Conservation (phyloP, 2,888 invertebrate species). For the Drosophila pseudotakahashii region DNA sequence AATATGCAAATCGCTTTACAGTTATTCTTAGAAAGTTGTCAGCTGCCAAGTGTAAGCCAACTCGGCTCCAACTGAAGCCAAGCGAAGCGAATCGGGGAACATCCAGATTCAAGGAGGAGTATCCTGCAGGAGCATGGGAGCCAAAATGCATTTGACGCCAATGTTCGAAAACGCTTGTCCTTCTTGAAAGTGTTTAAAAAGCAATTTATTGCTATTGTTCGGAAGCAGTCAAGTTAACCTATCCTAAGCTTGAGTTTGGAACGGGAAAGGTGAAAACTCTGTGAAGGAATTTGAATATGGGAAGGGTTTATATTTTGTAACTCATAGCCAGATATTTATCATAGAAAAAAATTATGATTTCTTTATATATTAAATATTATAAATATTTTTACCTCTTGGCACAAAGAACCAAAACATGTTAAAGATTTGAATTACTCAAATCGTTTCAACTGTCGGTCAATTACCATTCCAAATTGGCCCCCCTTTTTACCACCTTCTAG, state of each 20-base stretch:
- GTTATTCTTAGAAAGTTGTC: constrained; percentile 78
- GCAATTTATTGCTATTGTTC: constrained; percentile 74
- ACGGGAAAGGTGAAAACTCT: not conserved
- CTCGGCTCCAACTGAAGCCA: constrained; percentile 43
- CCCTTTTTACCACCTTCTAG: not conserved
- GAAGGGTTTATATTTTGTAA: too few relatives aligned
- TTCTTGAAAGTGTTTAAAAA: constrained; percentile 76
- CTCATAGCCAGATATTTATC: too few relatives aligned
- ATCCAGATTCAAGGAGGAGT: constrained; percentile 23
- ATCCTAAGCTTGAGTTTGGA: not conserved
- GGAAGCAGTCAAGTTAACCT: constrained; percentile 34
- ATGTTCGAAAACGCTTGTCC: constrained; percentile 45
- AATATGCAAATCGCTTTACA: constrained; percentile 78
- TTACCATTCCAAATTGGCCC: constrained; percentile 29
- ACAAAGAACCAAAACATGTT: too few relatives aligned
- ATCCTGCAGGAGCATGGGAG: constrained; percentile 20
- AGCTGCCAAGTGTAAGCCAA: constrained; percentile 55
- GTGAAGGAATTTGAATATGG: constrained; percentile 1
- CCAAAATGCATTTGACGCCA: constrained; percentile 39
- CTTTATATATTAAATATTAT: too few relatives aligned
- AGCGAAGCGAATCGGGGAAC: constrained; percentile 56
- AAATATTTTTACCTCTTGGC: too few relatives aligned
- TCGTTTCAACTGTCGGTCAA: constrained; percentile 37
- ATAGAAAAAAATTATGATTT: too few relatives aligned
- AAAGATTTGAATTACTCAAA: constrained; percentile 3